Evolutionary conservation across 2,888 invertebrate species (phyloP), one percentile per base, ranked within the genome.

Genomic region (Caenorhabditis sp.): DNA sequence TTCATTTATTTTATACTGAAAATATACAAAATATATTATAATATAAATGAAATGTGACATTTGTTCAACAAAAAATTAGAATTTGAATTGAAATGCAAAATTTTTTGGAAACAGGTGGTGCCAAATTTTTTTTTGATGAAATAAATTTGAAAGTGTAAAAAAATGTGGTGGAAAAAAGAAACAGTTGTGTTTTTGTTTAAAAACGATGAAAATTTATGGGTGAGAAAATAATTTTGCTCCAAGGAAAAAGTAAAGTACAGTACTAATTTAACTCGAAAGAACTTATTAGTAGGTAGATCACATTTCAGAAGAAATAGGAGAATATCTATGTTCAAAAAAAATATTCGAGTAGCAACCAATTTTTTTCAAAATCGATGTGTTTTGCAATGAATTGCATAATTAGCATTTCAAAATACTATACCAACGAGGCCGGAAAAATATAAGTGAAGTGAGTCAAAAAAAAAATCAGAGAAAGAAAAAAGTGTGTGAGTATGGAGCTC

Each of bases 401-500:
- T 52, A 52, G 36, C 36, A 36, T 8, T 8, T 8, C 5, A 36
- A 36, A 36, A 36, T 36, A 8, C 7, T 8, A 52, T 21, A 52
- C 52, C 10, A 25, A 25, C 3, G 4, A 27, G 8, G 1, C 10
- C 17, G 26, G 5, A 25, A 57, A 57, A n/a, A 27, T 21, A 25
- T 12, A 54, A 54, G 21, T 54, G n/a, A 25, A 27, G 27, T 26
- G 25, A 23, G 25, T 57, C 27, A 52, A 38, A 17, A 17, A 59
- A n/a, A 63, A 67, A 62, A 59, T 68, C 63, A 68, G 59, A 68
- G 53, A 38, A 49, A 49, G 63, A 71, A 71, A n/a, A 71, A 71
- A 67, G 63, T 71, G 71, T 57, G 71, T 67, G 59, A 58, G 61
- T 63, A 66, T 67, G 57, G 71, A 60, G 67, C 67, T 71, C 67